These are phyloP conservation scores for Oeneis ivallda DNA, from an alignment of 2,888 invertebrate species.

Conservation along the genomic window DNA sequence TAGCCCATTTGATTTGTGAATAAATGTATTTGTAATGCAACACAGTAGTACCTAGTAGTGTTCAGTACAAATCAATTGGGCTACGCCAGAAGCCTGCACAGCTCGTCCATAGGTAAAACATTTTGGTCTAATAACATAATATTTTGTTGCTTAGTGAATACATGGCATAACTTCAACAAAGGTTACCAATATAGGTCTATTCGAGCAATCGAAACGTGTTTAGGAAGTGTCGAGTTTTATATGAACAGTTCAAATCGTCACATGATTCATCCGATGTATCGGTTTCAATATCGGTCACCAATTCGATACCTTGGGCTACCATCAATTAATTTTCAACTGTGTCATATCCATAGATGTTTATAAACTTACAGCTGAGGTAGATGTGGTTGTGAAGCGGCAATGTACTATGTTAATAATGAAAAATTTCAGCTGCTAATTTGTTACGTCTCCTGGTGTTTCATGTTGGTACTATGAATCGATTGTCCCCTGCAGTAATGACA, in stretches of 20 bases:
- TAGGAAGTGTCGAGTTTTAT: constrained; percentile 46
- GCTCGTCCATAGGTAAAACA: background rate
- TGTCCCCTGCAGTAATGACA: constrained; percentile 70
- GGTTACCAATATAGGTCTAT: constrained; percentile 32
- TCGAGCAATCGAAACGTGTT: constrained; percentile 48
- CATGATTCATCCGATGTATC: constrained; percentile 53
- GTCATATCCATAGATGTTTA: constrained; percentile 26
- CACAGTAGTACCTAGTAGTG: no score
- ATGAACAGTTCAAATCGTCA: constrained; percentile 50
- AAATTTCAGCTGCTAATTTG: constrained; percentile 52
- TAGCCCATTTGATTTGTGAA: no score
- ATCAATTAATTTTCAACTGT: background rate
- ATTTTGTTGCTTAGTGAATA: no score
- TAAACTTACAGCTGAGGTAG: background rate
- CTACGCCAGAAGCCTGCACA: no score
- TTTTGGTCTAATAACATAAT: no score
- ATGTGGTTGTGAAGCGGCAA: constrained; percentile 39
- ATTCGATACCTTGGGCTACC: constrained; percentile 7
- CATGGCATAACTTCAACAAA: constrained; percentile 6
- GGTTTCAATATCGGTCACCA: constrained; percentile 41
- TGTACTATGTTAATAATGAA: constrained; percentile 25
- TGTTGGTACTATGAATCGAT: constrained; percentile 76
- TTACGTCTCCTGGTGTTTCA: constrained; percentile 72
- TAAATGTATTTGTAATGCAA: no score
- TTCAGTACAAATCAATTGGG: no score